Conservation (phyloP, 2,113 vertebrate species). For the Nettapus auritus region DNA sequence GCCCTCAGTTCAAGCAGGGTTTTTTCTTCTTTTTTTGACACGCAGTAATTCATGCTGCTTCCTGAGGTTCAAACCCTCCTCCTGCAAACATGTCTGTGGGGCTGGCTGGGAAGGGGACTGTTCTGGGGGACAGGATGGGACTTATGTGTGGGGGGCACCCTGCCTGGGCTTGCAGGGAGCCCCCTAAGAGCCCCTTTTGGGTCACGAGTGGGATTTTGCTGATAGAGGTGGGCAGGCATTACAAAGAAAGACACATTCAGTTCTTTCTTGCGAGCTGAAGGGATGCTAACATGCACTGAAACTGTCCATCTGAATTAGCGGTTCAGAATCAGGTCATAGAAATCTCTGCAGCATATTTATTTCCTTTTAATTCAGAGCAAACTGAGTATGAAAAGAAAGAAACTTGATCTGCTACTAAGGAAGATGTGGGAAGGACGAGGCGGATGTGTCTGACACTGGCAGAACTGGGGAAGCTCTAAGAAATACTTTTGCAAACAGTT, state of each 20-base stretch:
- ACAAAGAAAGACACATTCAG: background rate
- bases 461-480: background rate
- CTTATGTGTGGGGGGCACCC: background rate
- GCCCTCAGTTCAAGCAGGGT: background rate
- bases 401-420: background rate
- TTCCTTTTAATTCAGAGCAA: background rate
- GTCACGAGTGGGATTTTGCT: background rate
- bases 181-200: rapidly evolving
- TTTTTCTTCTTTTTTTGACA: background rate
- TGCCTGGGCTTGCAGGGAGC: background rate
- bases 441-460: background rate
- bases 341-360: background rate
- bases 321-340: background rate
- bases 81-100: rapidly evolving
- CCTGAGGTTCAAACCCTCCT: background rate
- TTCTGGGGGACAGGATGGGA: background rate
- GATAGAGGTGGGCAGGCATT: background rate
- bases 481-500: background rate
- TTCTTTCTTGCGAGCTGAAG: background rate
- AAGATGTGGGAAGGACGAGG: background rate
- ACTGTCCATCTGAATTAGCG: background rate
- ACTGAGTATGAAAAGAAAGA: background rate
- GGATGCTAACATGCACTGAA: background rate
- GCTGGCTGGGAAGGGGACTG: background rate
- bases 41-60: background rate